Percentiles rank a stretch among this genome's conserved stretches.
These are phyloP conservation scores for Chascanopsetta lugubris DNA, from an alignment of 2,113 vertebrate genomes.

Conservation along the genomic window DNA sequence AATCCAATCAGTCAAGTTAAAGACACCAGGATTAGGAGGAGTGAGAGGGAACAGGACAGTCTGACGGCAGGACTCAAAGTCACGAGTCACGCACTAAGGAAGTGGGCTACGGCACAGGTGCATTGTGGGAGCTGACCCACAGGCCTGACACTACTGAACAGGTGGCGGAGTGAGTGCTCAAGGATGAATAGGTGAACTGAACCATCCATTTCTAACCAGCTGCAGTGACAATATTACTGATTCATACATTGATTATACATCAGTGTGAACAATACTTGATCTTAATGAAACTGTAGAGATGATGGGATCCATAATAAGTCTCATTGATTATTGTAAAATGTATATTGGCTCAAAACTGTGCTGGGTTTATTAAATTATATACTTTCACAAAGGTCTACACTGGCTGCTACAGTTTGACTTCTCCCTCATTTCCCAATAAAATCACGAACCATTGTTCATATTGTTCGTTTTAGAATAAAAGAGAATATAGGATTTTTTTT, in stretches of 20 bases:
- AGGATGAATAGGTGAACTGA: conserved; percentile 11
- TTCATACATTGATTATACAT: neutral
- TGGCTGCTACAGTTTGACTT: no score
- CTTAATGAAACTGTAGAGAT: no score
- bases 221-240: neutral
- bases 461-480: no score
- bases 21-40: conserved; percentile 39
- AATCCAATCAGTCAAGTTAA: conserved; percentile 60
- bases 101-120: conserved; percentile 17
- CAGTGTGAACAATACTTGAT: neutral
- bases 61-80: no score
- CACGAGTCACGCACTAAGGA: conserved; percentile 16
- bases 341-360: no score
- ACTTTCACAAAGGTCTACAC: no score
- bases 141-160: conserved; percentile 18
- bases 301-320: no score
- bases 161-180: neutral
- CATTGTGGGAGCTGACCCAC: conserved; percentile 53
- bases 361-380: no score
- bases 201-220: conserved; percentile 10
- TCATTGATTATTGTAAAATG: no score
- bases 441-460: no score
- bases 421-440: no score
- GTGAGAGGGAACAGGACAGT: conserved; percentile 28
- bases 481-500: no score